Percentiles rank a stretch among this genome's conserved stretches.
Conservation (phyloP, 1,140 invertebrate genomes). For the Penaeus chinensis region DNA sequence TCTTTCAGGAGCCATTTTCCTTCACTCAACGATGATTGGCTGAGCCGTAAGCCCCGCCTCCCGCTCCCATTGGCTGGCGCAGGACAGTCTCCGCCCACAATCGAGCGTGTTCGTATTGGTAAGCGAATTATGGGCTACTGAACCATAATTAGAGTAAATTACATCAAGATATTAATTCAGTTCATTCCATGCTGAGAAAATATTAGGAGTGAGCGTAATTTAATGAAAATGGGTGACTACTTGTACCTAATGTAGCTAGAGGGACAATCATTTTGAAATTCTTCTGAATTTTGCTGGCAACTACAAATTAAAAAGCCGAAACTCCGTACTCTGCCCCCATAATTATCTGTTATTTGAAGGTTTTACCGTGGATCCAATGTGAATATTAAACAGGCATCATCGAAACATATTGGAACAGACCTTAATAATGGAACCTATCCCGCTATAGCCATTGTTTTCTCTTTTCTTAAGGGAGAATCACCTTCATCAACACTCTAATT, state of each 20-base stretch:
- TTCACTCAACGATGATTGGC: conserved; percentile 51
- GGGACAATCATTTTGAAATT: conserved; percentile 53
- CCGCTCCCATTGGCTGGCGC: conserved; percentile 44
- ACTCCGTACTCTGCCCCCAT: conserved; percentile 46
- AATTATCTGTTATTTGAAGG: conserved; percentile 53
- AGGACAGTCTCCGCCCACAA: conserved; percentile 40
- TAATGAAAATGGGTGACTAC: conserved; percentile 61
- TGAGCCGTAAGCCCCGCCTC: conserved; percentile 44
- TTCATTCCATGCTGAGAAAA: conserved; percentile 62
- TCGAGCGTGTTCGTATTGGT: conserved; percentile 58
- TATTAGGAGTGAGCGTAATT: conserved; percentile 60
- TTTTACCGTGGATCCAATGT: conserved; percentile 37
- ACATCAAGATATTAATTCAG: conserved; percentile 63
- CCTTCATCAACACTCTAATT: conserved; percentile 56
- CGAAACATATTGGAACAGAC: conserved; percentile 59
- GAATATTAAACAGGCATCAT: conserved; percentile 59
- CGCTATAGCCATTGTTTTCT: conserved; percentile 42
- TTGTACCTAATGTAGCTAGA: conserved; percentile 48
- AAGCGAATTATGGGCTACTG: conserved; percentile 59
- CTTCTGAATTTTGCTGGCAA: conserved; percentile 45
- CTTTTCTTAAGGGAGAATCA: conserved; percentile 47
- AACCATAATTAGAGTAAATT: conserved; percentile 62
- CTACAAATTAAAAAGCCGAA: conserved; percentile 52
- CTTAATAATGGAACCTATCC: conserved; percentile 42
- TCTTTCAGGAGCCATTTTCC: conserved; percentile 62